Percentiles rank a stretch among this genome's conserved stretches.
Evolutionary conservation across 1,140 invertebrate genomes (phyloP).

Genomic region (Procambarus virginalis): DNA sequence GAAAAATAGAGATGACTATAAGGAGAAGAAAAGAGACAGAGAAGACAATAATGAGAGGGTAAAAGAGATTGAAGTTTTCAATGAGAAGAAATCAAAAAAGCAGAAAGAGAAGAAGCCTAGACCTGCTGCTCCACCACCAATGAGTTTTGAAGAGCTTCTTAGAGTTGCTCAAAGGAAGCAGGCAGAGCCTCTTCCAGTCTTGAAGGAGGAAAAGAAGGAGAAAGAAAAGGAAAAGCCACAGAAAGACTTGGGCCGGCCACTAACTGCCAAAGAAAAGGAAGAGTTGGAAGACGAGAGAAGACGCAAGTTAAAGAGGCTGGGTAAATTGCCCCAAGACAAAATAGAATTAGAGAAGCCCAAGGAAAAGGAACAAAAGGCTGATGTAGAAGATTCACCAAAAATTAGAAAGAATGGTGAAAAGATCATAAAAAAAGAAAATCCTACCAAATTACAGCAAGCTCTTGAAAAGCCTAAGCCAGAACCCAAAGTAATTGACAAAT

Average conservation of each 20-base stretch:
- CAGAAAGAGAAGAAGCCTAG: conserved; percentile 43
- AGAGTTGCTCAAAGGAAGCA: conserved; percentile 69
- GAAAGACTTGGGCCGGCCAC: conserved; percentile 72
- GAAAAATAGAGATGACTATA: conserved; percentile 73
- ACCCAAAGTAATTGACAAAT: conserved; percentile 45
- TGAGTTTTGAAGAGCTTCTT: conserved; percentile 72
- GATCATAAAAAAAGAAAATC: conserved; percentile 32
- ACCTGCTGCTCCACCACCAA: conserved; percentile 60
- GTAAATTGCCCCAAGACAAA: conserved; percentile 65
- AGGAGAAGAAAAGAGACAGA: conserved; percentile 72
- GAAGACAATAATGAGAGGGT: conserved; percentile 10
- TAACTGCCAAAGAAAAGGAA: conserved; percentile 67
- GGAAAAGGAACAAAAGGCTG: conserved; percentile 65
- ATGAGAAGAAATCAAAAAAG: conserved; percentile 23
- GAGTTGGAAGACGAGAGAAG: conserved; percentile 56
- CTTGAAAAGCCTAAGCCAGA: conserved; percentile 50
- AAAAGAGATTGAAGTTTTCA: neutral
- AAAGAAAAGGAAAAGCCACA: conserved; percentile 37
- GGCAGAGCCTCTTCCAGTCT: conserved; percentile 29
- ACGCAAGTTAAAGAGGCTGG: conserved; percentile 73
- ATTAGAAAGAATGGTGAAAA: conserved; percentile 42
- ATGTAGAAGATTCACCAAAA: neutral
- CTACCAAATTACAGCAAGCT: conserved; percentile 38
- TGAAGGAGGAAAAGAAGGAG: conserved; percentile 48
- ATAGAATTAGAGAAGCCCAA: conserved; percentile 80